Evolutionary conservation across 2,113 vertebrate species (phyloP).

Genomic region (Aspiorhynchus laticeps): DNA sequence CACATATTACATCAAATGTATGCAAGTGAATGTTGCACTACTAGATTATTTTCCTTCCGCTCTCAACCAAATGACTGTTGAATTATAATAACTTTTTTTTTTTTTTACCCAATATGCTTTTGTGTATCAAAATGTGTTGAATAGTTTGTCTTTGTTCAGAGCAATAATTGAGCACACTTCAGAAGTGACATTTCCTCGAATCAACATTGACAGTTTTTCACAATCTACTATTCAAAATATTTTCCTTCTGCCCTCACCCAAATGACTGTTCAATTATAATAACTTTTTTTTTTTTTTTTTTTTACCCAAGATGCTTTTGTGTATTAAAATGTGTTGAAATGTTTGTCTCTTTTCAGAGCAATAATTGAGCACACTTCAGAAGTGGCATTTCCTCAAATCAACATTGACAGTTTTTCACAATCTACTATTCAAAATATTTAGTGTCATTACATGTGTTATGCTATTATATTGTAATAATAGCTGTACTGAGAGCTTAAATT

Average conservation of each 20-base stretch:
- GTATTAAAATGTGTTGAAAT: not conserved
- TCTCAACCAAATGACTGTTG: constrained; percentile 36
- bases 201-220: too few species aligned
- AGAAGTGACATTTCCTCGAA: too few species aligned
- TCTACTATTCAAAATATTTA: not conserved
- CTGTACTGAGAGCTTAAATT: not conserved
- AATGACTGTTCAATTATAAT: constrained; percentile 51
- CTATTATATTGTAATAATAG: not conserved
- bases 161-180: constrained; percentile 3
- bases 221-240: not conserved
- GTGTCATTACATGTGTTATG: not conserved
- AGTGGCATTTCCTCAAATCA: constrained; percentile 8
- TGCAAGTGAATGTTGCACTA: constrained; percentile 9
- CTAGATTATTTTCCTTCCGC: constrained; percentile 44
- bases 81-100: constrained; percentile 40
- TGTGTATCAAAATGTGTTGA: not conserved
- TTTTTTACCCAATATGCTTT: not conserved
- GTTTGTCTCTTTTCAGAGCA: constrained; percentile 34
- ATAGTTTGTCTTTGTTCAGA: constrained; percentile 31
- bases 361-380: not conserved
- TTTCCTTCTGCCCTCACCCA: constrained; percentile 19
- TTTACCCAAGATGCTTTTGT: not conserved
- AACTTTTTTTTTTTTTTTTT: not conserved
- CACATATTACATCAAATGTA: not conserved
- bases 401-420: constrained; percentile 2